Evolutionary conservation across 2,888 invertebrate species (phyloP).

Genomic region (Ceratothoa steindachneri): DNA sequence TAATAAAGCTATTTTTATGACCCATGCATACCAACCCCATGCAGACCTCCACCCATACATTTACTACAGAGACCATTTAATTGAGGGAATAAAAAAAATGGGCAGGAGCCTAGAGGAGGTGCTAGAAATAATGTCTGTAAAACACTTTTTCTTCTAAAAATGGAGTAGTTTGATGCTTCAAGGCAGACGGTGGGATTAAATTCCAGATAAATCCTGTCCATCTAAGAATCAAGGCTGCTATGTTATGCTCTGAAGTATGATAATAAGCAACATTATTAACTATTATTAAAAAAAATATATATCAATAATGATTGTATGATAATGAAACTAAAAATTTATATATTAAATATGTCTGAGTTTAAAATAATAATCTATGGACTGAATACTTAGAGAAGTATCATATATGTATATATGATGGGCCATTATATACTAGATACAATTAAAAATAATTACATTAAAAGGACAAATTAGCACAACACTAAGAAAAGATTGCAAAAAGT

Average conservation of each 20-base stretch:
- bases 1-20: too few relatives aligned
- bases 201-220: constrained; percentile 41
- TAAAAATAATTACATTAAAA: constrained; percentile 39
- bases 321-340: constrained; percentile 40
- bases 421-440: constrained; percentile 5
- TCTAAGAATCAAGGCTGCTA: constrained; percentile 44
- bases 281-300: constrained; percentile 41
- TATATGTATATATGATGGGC: not conserved
- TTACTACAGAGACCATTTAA: too few relatives aligned
- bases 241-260: constrained; percentile 45
- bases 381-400: not conserved
- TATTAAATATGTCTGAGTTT: constrained; percentile 38
- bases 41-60: too few relatives aligned
- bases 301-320: constrained; percentile 29
- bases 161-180: too few relatives aligned
- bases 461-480: constrained; percentile 22
- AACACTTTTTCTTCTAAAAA: too few relatives aligned
- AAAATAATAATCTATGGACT: constrained; percentile 11
- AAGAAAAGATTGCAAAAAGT: too few relatives aligned
- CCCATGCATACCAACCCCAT: too few relatives aligned
- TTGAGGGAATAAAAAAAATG: too few relatives aligned
- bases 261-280: constrained; percentile 40
- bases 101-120: too few relatives aligned
- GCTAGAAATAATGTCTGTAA: too few relatives aligned
- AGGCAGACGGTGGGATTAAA: too few relatives aligned